phyloP scores from a whole-genome alignment of 2,113 vertebrate genomes.

The Laticauda colubrina region DNA sequence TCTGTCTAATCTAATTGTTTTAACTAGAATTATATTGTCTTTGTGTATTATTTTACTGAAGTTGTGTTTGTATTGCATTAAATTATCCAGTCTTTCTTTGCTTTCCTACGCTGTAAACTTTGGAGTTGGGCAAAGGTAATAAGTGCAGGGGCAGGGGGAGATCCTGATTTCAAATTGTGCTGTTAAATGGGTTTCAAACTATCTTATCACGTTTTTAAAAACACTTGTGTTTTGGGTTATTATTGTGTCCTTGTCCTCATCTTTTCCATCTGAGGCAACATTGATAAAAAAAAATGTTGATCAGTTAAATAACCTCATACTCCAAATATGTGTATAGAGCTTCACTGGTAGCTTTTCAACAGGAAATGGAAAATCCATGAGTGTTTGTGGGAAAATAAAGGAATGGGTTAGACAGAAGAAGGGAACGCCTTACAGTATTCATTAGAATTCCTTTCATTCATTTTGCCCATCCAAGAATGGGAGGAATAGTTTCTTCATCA shows the following conservation, averaged over 20 bases:
- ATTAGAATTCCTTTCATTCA: not conserved
- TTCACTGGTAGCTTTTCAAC: slow-evolving; percentile 45
- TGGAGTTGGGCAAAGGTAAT: not conserved
- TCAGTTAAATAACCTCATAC: slow-evolving; percentile 55
- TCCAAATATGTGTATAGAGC: slow-evolving; percentile 65
- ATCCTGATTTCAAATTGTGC: not conserved
- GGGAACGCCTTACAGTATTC: not conserved
- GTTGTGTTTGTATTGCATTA: not conserved
- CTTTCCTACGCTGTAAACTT: not conserved
- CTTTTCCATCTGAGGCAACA: slow-evolving; percentile 34
- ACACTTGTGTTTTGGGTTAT: not conserved
- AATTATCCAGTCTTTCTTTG: not conserved
- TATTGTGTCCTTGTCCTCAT: slow-evolving; percentile 7
- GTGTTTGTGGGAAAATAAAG: slow-evolving; percentile 4
- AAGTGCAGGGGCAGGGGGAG: not conserved
- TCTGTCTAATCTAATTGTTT: slow-evolving; percentile 1
- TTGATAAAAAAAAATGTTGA: slow-evolving; percentile 58
- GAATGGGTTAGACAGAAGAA: slow-evolving; percentile 30
- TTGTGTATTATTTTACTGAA: not conserved
- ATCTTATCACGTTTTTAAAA: not conserved
- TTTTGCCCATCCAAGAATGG: slow-evolving; percentile 38
- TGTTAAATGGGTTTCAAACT: not conserved
- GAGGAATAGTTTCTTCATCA: not conserved
- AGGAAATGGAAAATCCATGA: slow-evolving; percentile 31
- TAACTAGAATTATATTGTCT: not conserved